Evolutionary conservation across 2,797 vertebrate genomes (phyloP), one percentile per base, ranked within the genome.

Genomic region (Pitangus sulphuratus): DNA sequence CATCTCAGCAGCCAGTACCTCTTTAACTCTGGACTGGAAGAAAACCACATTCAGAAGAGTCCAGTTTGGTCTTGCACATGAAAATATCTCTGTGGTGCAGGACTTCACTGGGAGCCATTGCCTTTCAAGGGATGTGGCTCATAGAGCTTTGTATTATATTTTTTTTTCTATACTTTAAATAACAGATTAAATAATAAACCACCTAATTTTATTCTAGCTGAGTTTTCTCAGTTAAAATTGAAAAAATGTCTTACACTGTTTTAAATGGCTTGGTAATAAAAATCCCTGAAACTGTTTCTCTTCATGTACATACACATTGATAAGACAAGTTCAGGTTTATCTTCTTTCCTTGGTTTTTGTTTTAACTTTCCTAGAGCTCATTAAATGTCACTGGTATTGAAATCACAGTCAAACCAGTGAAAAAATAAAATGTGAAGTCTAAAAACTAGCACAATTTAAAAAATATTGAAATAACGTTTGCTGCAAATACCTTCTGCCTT

Each of bases 131-230:
- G 39, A 79, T 79, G 24, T 6, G 33, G 25, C 10, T 84, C 8
- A 2, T 5, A 53, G n/a, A 68, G 7, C 12, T 75, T 60, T 39
- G 12, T 28, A 28, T 50, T 84, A 57, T 84, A 57, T 40, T 56
- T 79, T 35, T 35, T 93, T 83, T 91, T 57, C 78, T 21, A 26
- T 26, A 64, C 71, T 62, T 91, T 85, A 82, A 90, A 71, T 72
- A 87, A 74, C 57, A 88, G 60, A 81, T 78, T 39, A 94, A 96
- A 84, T 72, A 87, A 72, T 76, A 51, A 85, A 87, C 28, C 42
- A 70, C 21, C 84, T 92, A 7, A 33, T 85, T 94, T 93, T 77
- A 89, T 37, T 86, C 35, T 28, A 78, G 37, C 37, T 45, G 83
- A 64, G 13, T 69, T 84, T 74, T 82, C 24, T 68, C 28, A 57